Evolutionary conservation across 2,113 vertebrate genomes (phyloP).

Genomic region (Saccopteryx leptura): DNA sequence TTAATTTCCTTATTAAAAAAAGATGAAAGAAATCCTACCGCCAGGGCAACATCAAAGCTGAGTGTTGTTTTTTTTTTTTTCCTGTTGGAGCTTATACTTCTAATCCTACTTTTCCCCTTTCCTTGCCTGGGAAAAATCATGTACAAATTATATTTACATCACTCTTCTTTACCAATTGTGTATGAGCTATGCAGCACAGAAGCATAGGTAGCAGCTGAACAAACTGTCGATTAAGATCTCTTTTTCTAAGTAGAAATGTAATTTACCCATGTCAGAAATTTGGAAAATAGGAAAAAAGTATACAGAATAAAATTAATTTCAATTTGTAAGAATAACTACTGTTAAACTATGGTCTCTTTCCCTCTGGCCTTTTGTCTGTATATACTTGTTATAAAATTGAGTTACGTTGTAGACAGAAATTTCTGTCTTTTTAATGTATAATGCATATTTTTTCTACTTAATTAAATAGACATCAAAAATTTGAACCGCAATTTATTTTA

Average conservation of each 20-base stretch:
- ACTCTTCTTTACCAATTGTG: neutral
- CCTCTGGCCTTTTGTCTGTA: neutral
- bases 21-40: neutral
- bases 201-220: neutral
- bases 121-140: constrained; percentile 23
- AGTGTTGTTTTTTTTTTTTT: neutral
- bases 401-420: neutral
- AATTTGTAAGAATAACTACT: constrained; percentile 34
- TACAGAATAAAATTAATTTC: neutral
- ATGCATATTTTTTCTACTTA: neutral
- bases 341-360: neutral
- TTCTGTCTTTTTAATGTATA: neutral
- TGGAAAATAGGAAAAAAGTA: neutral
- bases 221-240: neutral
- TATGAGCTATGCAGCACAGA: neutral
- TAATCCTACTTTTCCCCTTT: neutral
- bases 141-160: neutral
- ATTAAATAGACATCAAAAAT: neutral
- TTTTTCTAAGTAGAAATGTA: neutral
- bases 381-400: neutral
- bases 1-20: neutral
- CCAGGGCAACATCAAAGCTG: neutral
- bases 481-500: neutral
- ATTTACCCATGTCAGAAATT: neutral
- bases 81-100: neutral